Base-by-base conservation (phyloP, 2,797 vertebrate genomes). In the Amphiprion clarkii region DNA sequence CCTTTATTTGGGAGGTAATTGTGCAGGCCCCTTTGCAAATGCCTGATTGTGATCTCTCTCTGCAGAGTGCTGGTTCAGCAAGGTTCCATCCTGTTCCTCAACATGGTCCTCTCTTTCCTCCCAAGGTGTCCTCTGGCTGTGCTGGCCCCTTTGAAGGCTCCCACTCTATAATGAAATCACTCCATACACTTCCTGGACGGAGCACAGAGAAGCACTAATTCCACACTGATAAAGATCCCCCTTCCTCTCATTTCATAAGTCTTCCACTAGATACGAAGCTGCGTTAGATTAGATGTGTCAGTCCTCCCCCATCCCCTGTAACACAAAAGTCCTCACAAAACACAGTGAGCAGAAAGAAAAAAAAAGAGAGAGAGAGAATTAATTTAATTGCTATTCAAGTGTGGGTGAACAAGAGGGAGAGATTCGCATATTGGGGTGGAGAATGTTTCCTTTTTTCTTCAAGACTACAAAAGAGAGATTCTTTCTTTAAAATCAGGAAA, bases 41-140 rank as follows among this genome's bases (percentile, higher is more conserved):
- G 95, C 96, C 96, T 96, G 97, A 99, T 99, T 98, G 96, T 92
- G 94, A 99, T 98, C 97, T 98, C 84, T 85, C 93, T 92, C 88
- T 70, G 80, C 93, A 96, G 96, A 97, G 91, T 97, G 98, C 98
- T 98, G 96, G 89, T 96, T 99, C 97, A 99, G 98, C 98, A 97
- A 91, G 96, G 96, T 95, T 96, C 96, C 95, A 95, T 95, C 95
- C 81, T 95, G 95, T 95, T 96, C 96, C 92, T 92, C 89, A 87
- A 71, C 95, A 91, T 96, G 96, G 96, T 97, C 97, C 95, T 95
- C 25, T 96, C 94, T 97, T 96, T 96, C 95, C 96, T 97, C 95
- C 96, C 97, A 98, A 99, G 97, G 97, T 99, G 97, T 98, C 94
- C 97, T 98, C 96, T 96, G 94, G 94, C 96, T 95, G 95, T 88